Evolutionary conservation across 2,113 vertebrate species (phyloP).

Genomic region (Chaetodon auriga): DNA sequence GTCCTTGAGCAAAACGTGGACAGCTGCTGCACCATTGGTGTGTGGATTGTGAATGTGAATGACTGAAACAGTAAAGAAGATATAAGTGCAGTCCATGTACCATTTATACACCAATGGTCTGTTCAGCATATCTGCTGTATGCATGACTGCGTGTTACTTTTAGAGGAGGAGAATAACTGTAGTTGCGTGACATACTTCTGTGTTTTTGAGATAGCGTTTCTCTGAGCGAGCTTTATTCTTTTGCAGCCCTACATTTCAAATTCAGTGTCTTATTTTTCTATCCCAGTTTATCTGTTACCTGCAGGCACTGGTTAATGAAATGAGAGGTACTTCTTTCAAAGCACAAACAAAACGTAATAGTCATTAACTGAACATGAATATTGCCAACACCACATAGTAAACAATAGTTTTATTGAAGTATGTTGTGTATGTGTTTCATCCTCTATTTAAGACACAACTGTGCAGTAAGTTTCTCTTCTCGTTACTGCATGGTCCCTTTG

Average conservation of each 20-base stretch:
- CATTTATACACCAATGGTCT: not conserved
- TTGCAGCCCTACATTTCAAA: not conserved
- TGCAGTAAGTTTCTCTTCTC: constrained; percentile 12
- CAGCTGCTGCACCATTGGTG: not conserved
- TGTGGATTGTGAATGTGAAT: not conserved
- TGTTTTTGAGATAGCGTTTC: not conserved
- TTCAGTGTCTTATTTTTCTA: not conserved
- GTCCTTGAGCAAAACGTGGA: not conserved
- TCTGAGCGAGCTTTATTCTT: not conserved
- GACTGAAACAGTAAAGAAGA: not conserved
- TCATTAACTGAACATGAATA: not conserved
- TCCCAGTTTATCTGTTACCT: not conserved
- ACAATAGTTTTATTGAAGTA: constrained; percentile 38
- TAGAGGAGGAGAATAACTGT: not conserved
- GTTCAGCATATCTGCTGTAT: not conserved
- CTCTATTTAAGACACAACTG: not conserved
- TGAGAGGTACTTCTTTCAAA: not conserved
- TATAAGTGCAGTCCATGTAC: not conserved
- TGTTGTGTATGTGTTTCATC: constrained; percentile 3
- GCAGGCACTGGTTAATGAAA: not conserved
- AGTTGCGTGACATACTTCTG: not conserved
- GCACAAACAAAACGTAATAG: not conserved
- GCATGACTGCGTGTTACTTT: not conserved
- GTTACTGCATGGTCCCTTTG: not conserved
- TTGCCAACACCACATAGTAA: not conserved